phyloP scores from a whole-genome alignment of 1,140 invertebrate species.

The Colletes gigas region DNA sequence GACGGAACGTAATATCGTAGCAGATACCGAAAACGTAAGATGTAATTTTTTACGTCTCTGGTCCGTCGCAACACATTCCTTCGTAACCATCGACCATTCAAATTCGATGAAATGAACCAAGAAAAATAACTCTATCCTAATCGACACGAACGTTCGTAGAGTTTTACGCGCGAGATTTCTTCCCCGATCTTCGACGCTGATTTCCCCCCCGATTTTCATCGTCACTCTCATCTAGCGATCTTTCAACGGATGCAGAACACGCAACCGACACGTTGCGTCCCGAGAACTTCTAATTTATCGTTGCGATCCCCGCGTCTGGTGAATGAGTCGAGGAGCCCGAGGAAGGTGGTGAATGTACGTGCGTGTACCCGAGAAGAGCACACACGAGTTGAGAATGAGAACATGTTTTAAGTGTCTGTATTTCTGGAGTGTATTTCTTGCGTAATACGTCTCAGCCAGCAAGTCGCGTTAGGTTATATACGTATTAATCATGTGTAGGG shows the following conservation, averaged over 20 bases:
- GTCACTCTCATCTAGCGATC: conserved; percentile 31
- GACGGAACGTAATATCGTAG: too few species aligned
- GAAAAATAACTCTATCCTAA: background rate
- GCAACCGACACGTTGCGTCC: conserved; percentile 15
- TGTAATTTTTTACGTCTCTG: background rate
- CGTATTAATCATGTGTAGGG: conserved; percentile 65
- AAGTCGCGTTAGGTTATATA: conserved; percentile 64
- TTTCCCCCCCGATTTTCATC: conserved; percentile 22
- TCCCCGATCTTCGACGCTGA: conserved; percentile 2
- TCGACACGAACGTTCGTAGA: background rate
- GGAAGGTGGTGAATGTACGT: conserved; percentile 48
- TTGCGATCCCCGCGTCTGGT: conserved; percentile 30
- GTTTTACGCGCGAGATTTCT: background rate
- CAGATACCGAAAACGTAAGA: background rate
- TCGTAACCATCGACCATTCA: too few species aligned
- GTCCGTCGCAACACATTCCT: background rate
- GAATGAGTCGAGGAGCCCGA: conserved; percentile 25
- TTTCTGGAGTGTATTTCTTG: conserved; percentile 63
- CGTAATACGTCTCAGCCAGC: conserved; percentile 63
- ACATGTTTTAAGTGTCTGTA: conserved; percentile 48
- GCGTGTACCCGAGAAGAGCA: conserved; percentile 66
- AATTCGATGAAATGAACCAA: background rate
- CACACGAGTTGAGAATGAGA: conserved; percentile 60
- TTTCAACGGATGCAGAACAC: background rate
- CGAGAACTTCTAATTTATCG: conserved; percentile 29